These are phyloP conservation scores for Protodeltote pygarga DNA, from an alignment of 2,888 invertebrate species.

Conservation along the genomic window DNA sequence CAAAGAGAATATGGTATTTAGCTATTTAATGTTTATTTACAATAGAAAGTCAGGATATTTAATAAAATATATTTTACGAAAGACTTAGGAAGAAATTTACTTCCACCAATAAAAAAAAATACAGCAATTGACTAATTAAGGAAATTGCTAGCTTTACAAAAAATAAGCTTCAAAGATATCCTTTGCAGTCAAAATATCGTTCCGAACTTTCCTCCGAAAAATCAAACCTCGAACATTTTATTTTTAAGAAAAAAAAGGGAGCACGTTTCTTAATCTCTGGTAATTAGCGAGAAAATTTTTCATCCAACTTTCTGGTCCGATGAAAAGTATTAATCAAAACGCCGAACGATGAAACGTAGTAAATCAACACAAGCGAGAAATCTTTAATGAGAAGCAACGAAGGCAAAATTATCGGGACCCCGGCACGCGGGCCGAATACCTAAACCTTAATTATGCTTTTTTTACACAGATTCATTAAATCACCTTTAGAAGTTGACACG, in stretches of 20 bases:
- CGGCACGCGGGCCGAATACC: conserved; percentile 50
- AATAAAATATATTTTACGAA: no score
- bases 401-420: conserved; percentile 56
- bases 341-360: conserved; percentile 56
- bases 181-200: conserved; percentile 23
- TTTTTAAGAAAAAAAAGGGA: conserved; percentile 38
- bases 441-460: conserved; percentile 63
- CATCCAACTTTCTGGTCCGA: conserved; percentile 49
- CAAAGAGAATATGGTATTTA: no score
- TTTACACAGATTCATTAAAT: conserved; percentile 63
- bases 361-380: conserved; percentile 58
- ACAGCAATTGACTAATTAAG: no score
- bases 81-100: no score
- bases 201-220: conserved; percentile 28
- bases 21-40: no score
- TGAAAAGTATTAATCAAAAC: conserved; percentile 64
- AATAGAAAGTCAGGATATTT: no score
- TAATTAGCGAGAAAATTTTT: conserved; percentile 53
- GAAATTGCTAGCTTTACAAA: conserved; percentile 19
- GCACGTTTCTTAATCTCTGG: conserved; percentile 54
- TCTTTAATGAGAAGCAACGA: conserved; percentile 66
- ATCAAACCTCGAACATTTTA: conserved; percentile 43
- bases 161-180: conserved; percentile 21
- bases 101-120: no score
- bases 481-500: conserved; percentile 61